Percentiles rank a stretch among this genome's conserved stretches.
These are phyloP conservation scores for Megalonaias nervosa DNA, from an alignment of 1,140 invertebrate species.

Conservation along the genomic window DNA sequence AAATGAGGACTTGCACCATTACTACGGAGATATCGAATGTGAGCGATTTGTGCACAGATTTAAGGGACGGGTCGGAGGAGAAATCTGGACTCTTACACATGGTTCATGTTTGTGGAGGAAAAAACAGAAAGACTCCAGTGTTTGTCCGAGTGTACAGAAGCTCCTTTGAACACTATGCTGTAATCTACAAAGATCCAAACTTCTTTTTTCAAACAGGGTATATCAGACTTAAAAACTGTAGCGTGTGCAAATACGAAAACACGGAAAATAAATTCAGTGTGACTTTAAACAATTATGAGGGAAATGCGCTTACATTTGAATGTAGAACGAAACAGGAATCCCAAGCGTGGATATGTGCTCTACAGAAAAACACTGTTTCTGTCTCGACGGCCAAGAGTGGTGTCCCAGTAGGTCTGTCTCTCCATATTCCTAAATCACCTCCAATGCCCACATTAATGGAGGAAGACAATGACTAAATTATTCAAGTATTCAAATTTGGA, in stretches of 20 bases:
- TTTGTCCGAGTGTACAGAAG: constrained; percentile 41
- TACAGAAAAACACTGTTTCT: constrained; percentile 23
- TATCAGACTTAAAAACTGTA: constrained; percentile 40
- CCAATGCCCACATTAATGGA: constrained; percentile 36
- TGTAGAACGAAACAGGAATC: constrained; percentile 4
- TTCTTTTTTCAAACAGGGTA: constrained; percentile 30
- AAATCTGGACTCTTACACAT: constrained; percentile 32
- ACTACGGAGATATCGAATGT: too few relatives aligned
- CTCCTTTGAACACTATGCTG: constrained; percentile 38
- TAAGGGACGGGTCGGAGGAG: constrained; percentile 24
- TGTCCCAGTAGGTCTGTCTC: constrained; percentile 31
- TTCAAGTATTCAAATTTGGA: too few relatives aligned
- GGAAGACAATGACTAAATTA: constrained; percentile 8
- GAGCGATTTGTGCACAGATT: too few relatives aligned
- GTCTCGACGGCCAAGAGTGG: constrained; percentile 26
- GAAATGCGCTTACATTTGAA: constrained; percentile 34
- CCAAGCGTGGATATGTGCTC: constrained; percentile 27
- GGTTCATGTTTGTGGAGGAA: constrained; percentile 19
- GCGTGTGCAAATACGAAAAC: constrained; percentile 10
- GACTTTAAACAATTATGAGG: constrained; percentile 37
- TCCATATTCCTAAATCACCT: constrained; percentile 36
- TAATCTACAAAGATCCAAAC: constrained; percentile 36
- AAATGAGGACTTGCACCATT: too few relatives aligned
- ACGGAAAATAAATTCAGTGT: constrained; percentile 30
- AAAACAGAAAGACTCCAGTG: constrained; percentile 29